These are phyloP conservation scores for Leontopithecus rosalia DNA, from an alignment of 2,797 vertebrate genomes.

Conservation along the genomic window DNA sequence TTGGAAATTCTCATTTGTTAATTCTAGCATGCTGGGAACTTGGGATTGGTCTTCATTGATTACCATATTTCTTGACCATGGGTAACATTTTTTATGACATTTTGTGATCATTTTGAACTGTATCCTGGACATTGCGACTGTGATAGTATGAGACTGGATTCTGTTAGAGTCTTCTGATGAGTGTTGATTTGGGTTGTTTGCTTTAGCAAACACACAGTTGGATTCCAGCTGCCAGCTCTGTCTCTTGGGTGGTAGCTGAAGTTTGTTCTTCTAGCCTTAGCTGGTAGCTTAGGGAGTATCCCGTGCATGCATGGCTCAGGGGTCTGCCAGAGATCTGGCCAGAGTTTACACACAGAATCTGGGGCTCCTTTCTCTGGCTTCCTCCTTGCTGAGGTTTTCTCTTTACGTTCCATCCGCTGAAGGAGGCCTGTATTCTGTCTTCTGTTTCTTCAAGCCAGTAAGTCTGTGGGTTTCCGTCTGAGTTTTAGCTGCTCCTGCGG, in stretches of 20 bases:
- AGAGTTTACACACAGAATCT: background rate
- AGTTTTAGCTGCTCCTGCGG: background rate
- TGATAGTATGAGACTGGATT: background rate
- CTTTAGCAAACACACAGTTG: background rate
- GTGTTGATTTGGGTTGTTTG: background rate
- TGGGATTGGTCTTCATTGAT: background rate
- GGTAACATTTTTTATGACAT: background rate
- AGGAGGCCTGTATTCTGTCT: background rate
- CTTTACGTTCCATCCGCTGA: background rate
- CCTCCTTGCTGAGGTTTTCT: background rate
- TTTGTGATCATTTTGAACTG: background rate
- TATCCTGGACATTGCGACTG: background rate
- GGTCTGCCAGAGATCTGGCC: background rate
- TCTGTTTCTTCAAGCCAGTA: background rate
- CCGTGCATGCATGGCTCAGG: accelerated
- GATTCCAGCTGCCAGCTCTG: background rate
- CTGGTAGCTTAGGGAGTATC: background rate
- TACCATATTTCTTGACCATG: background rate
- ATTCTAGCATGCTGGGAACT: background rate
- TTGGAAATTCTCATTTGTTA: background rate
- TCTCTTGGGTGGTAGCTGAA: background rate
- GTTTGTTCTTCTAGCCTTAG: background rate
- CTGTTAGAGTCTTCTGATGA: background rate
- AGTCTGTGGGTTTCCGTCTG: background rate
- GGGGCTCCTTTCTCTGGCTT: background rate